These are phyloP conservation scores for Motacilla tschutschensis DNA, from an alignment of 2,113 vertebrate genomes.

Conservation along the genomic window DNA sequence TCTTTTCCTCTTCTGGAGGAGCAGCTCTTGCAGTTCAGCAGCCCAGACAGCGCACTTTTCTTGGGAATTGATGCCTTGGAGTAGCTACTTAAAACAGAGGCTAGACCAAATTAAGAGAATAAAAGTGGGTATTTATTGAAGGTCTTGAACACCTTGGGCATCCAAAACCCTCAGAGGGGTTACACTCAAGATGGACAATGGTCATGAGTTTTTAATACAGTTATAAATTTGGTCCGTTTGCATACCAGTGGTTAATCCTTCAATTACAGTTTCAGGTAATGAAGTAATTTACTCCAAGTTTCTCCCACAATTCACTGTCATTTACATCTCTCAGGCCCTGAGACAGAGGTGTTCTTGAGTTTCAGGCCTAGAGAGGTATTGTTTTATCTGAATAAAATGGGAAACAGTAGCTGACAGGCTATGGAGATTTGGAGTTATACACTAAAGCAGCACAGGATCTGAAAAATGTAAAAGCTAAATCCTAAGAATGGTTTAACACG, in stretches of 20 bases:
- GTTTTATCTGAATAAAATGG: neutral
- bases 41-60: neutral
- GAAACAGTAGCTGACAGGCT: no score
- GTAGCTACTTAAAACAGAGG: neutral
- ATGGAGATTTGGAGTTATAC: neutral
- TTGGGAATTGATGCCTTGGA: neutral
- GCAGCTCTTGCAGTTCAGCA: neutral
- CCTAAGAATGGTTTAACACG: neutral
- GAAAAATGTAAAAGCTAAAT: neutral
- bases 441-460: no score
- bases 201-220: neutral
- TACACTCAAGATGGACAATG: neutral
- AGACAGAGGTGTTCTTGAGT: neutral
- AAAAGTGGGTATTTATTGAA: neutral
- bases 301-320: no score
- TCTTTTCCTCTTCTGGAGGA: neutral
- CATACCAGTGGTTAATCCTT: neutral
- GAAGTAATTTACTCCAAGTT: neutral
- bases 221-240: neutral
- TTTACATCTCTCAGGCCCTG: no score
- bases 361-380: neutral
- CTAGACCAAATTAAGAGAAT: neutral
- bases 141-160: neutral
- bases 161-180: neutral
- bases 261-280: neutral